Evolutionary conservation across 2,797 vertebrate genomes (phyloP).

Genomic region (Gallinago solitaria): DNA sequence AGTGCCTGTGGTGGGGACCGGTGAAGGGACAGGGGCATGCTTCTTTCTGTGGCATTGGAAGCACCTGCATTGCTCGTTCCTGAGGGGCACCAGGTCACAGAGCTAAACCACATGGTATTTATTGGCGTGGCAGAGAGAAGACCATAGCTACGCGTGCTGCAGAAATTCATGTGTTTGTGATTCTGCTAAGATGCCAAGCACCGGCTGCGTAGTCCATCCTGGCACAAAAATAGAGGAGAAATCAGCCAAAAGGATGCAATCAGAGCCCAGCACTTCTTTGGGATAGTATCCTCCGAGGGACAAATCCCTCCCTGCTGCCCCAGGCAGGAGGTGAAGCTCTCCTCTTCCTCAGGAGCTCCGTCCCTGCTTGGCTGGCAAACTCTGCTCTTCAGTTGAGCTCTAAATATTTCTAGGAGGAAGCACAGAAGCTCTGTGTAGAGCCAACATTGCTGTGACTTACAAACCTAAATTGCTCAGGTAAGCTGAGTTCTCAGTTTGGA

Average conservation of each 20-base stretch:
- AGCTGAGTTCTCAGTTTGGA: neutral
- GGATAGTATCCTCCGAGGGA: rapidly evolving
- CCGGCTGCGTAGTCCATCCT: neutral
- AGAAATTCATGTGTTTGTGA: neutral
- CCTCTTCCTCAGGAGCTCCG: neutral
- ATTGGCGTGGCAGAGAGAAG: neutral
- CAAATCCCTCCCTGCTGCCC: neutral
- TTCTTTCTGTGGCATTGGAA: neutral
- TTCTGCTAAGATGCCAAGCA: neutral
- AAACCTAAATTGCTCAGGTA: neutral
- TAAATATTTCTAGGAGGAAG: neutral
- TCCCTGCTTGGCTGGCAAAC: neutral
- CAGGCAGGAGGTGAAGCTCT: neutral
- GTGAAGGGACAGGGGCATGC: rapidly evolving
- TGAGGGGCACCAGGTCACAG: neutral
- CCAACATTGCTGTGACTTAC: rapidly evolving
- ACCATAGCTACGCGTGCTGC: rapidly evolving
- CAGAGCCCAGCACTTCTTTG: neutral
- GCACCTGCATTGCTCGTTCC: rapidly evolving
- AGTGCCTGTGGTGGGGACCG: neutral
- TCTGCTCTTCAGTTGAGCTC: neutral
- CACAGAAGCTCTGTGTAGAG: neutral
- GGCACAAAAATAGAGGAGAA: neutral
- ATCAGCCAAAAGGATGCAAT: neutral
- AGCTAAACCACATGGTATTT: neutral